Evolutionary conservation across 2,888 invertebrate species (phyloP), one percentile per base, ranked within the genome.

Genomic region (Drosophila peninsularis): DNA sequence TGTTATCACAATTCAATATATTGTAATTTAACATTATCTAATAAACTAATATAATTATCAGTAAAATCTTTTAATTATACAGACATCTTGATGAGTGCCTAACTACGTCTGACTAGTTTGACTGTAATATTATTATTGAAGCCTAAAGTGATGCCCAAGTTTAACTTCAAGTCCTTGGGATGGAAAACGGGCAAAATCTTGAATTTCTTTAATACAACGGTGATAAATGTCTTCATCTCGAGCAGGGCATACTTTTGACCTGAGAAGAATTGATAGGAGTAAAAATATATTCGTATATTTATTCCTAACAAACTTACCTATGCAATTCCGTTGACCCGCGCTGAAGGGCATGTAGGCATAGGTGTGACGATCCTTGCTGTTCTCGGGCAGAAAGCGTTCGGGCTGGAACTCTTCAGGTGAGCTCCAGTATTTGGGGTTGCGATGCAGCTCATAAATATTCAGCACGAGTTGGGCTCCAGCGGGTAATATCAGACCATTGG

Each of bases 381-480:
- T 93, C 81, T 95, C 94, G 0, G 94, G 94, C 4, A 80, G 54
- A 65, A 90, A 90, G 2, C 92, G 74, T 62, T 90, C 90, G 0
- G 92, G 92, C 2, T 76, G 71, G 55, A 91, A 92, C 17, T 72
- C 72, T 0, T 89, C 69, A 0, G 92, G 90, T 0, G 85, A 61
- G 2, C 77, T 63, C 75, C 89, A 92, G 67, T 89, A 70, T 14
- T 83, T 82, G 0, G 85, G 73, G 79, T 89, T 83, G 13, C 88
- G 86, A 60, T 90, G 84, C 21, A 92, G 81, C 37, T 89, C 85
- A 37, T 82, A 91, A 1, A 91, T 74, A n/a, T 88, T 84, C 2
- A 92, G 37, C 0, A 54, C 30, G 2, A 91, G 71, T 61, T 90
- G 86, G 0, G 89, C 55, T 0, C 75, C 63, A 17, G 81, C 63